Evolutionary conservation across 2,113 vertebrate species (phyloP), one percentile per base, ranked within the genome.

Genomic region (Scortum barcoo): DNA sequence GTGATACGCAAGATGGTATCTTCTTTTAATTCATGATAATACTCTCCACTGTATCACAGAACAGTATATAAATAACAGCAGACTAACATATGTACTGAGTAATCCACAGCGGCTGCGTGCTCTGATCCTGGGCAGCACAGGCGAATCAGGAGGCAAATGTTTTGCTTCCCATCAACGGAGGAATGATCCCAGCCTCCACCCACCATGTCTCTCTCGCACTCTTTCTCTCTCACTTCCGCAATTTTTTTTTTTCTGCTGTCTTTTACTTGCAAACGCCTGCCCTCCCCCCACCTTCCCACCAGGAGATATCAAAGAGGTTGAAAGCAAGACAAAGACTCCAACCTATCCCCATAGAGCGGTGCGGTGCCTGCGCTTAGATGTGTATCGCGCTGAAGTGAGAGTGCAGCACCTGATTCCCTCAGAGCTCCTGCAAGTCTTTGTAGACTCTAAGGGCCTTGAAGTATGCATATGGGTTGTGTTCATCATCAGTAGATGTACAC

Each of bases 281-380:
- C 26, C 33, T 10, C n/a, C 46, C 0, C 22, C 28, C 38, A 77
- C 73, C 80, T 74, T 78, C 71, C 65, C 83, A 83, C 74, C 80
- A 86, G 78, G 72, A 77, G 77, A 81, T 92, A 91, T 91, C 84
- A 90, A 91, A 91, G 81, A 53, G 58, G 58, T 70, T 83, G 88
- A 86, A 83, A 80, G 83, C 72, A 87, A 93, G 89, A 92, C 90
- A 93, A 88, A 92, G 78, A 85, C 86, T 88, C 71, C 81, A 83
- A 65, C 84, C 71, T 69, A 77, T 88, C 84, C 81, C 79, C 50
- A 62, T 42, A 78, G 91, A 86, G 63, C 22, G 38, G 12, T 22
- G 70, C 38, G 2, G 69, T 69, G 62, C 76, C 48, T n/a, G 65
- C 1, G 26, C 84, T 87, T 82, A 81, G 76, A 89, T 86, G 78